Percentiles rank a stretch among this genome's conserved stretches.
These are phyloP conservation scores for Heliocidaris tuberculata DNA, from an alignment of 35 echinoderm and acorn worm genomes.

Conservation along the genomic window DNA sequence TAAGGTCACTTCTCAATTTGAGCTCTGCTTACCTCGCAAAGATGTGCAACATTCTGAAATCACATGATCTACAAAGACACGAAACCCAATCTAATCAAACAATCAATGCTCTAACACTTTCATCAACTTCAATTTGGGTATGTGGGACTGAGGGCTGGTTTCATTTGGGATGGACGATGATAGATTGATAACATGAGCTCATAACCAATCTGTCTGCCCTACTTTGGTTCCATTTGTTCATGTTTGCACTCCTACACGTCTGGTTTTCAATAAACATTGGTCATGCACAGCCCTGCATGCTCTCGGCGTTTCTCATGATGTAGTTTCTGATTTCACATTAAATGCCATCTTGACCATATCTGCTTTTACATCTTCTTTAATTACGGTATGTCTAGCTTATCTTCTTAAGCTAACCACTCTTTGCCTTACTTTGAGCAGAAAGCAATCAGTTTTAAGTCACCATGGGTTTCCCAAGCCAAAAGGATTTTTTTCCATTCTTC, in stretches of 20 bases:
- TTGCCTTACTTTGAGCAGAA: too few relatives aligned
- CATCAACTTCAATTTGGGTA: slow-evolving; percentile 12
- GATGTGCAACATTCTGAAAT: background rate
- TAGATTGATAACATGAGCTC: slow-evolving; percentile 1
- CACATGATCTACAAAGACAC: background rate
- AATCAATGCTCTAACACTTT: slow-evolving; percentile 2
- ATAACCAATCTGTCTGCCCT: background rate
- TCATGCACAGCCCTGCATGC: background rate
- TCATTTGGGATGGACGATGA: background rate
- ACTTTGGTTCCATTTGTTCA: background rate
- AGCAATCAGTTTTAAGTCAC: too few relatives aligned
- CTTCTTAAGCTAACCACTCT: too few relatives aligned
- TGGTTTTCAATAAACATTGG: background rate
- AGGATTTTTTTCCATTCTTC: too few relatives aligned
- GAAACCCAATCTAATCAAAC: background rate
- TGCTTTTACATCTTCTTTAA: too few relatives aligned
- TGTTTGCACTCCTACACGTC: background rate
- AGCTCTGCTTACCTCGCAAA: background rate
- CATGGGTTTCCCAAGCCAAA: too few relatives aligned
- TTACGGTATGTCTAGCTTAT: too few relatives aligned
- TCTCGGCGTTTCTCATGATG: background rate
- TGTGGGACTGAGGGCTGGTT: background rate
- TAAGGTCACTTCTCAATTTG: background rate
- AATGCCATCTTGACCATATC: background rate
- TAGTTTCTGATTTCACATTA: background rate